These are phyloP conservation scores for Scolopax bukidnonensis DNA, from an alignment of 2,797 vertebrate species.

Conservation along the genomic window DNA sequence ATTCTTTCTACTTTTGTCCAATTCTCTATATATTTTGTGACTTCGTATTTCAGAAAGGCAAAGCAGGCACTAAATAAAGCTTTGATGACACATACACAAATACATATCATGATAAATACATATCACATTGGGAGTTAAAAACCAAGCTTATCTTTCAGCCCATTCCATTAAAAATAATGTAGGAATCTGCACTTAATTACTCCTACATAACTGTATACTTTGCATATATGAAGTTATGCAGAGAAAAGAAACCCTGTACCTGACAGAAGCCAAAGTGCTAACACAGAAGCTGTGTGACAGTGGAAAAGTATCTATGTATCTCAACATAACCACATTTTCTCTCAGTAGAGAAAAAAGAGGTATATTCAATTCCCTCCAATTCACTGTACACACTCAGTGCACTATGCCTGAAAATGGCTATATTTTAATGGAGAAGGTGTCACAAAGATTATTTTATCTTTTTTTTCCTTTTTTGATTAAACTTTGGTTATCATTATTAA, in stretches of 20 bases:
- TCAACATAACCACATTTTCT: neutral
- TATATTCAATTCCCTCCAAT: neutral
- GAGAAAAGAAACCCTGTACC: slow-evolving; percentile 19
- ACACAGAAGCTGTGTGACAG: neutral
- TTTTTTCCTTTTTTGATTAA: neutral
- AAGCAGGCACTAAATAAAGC: slow-evolving; percentile 18
- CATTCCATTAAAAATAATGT: slow-evolving; percentile 69
- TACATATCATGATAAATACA: slow-evolving; percentile 42
- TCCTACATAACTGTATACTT: neutral
- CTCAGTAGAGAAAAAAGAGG: neutral
- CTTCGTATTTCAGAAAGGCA: neutral
- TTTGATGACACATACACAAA: neutral
- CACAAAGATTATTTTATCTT: neutral
- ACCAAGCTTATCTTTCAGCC: slow-evolving; percentile 42
- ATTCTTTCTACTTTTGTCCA: neutral
- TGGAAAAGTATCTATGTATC: neutral
- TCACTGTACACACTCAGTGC: neutral
- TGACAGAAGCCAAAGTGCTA: neutral
- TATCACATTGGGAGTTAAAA: slow-evolving; percentile 46
- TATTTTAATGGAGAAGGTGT: neutral
- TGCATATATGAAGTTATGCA: neutral
- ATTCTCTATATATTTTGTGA: neutral
- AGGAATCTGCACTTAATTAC: slow-evolving; percentile 21
- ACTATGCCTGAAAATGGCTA: neutral
- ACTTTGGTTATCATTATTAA: neutral